Conservation (phyloP, 2,888 invertebrate species). For the Sarcophaga variegata region DNA sequence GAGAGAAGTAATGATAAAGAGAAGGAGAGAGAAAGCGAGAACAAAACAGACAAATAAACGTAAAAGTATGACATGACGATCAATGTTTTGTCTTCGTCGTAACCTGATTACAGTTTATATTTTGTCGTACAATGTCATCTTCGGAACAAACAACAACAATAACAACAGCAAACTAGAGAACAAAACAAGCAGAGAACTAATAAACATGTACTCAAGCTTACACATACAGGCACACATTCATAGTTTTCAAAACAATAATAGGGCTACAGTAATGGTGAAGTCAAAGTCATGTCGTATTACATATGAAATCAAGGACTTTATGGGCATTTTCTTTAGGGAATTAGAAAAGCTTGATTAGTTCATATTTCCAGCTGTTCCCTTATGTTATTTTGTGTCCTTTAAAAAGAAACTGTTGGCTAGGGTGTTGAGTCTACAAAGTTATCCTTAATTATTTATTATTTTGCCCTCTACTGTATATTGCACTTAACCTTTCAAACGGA, state of each 20-base stretch:
- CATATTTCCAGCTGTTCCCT: too few relatives aligned
- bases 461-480: neutral
- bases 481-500: constrained; percentile 32
- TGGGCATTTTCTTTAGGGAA: too few relatives aligned
- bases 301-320: too few relatives aligned
- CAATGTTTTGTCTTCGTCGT: constrained; percentile 40
- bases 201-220: neutral
- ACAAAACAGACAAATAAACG: neutral
- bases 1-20: neutral
- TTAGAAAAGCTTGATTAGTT: too few relatives aligned
- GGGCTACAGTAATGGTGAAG: neutral
- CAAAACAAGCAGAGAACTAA: neutral
- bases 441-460: neutral
- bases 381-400: neutral
- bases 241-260: neutral
- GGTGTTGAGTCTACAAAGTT: neutral
- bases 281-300: neutral
- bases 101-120: constrained; percentile 44
- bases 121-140: constrained; percentile 33
- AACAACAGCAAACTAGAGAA: neutral
- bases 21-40: neutral
- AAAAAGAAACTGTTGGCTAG: neutral
- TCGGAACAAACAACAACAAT: neutral
- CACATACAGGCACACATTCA: neutral
- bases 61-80: constrained; percentile 35